phyloP scores from a whole-genome alignment of 2,888 invertebrate genomes.

The Crepidodera aurea region DNA sequence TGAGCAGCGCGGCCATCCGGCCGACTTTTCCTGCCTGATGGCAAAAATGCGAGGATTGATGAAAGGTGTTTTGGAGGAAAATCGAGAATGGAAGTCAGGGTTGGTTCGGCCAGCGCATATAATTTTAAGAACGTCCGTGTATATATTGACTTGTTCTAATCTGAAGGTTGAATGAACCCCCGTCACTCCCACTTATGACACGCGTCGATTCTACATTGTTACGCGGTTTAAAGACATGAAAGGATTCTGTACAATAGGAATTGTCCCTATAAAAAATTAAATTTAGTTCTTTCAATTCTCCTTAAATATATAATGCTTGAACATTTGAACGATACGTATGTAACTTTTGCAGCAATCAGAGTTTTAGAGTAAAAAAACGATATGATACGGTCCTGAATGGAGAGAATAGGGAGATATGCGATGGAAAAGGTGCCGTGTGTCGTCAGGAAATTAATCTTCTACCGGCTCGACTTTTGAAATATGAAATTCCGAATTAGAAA shows the following conservation, averaged over 20 bases:
- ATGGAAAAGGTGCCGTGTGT: conserved; percentile 34
- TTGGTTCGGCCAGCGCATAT: not conserved
- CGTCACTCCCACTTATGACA: too few species aligned
- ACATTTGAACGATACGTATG: too few species aligned
- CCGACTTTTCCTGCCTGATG: conserved; percentile 39
- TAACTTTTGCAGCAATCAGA: too few species aligned
- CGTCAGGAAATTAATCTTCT: conserved; percentile 43
- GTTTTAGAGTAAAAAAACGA: too few species aligned
- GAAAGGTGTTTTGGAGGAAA: conserved; percentile 44
- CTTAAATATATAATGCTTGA: too few species aligned
- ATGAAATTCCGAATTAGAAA: conserved; percentile 33
- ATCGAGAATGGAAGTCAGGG: conserved; percentile 9
- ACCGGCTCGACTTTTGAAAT: conserved; percentile 35
- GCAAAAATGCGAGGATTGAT: conserved; percentile 48
- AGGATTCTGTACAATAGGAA: too few species aligned
- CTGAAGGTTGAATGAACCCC: too few species aligned
- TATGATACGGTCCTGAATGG: not conserved
- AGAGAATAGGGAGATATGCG: conserved; percentile 1
- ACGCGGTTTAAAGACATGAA: too few species aligned
- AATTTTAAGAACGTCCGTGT: not conserved
- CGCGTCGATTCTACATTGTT: too few species aligned
- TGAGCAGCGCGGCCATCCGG: conserved; percentile 44
- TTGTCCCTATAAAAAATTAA: too few species aligned
- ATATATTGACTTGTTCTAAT: too few species aligned
- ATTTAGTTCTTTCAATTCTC: too few species aligned